phyloP scores from a whole-genome alignment of 2,113 vertebrate species.

The Psammodynastes pulverulentus region DNA sequence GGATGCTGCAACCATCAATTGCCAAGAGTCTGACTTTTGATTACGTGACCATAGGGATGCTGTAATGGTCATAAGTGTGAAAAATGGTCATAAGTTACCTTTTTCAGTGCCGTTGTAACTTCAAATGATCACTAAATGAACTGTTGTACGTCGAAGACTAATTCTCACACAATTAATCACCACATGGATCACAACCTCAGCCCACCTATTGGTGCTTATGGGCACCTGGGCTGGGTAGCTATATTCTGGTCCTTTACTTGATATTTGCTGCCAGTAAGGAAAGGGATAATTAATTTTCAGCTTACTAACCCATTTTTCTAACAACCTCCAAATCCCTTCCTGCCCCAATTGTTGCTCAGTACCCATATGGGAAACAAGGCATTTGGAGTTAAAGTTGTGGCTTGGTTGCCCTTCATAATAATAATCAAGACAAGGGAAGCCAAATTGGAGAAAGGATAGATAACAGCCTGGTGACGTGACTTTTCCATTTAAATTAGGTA shows the following conservation, averaged over 20 bases:
- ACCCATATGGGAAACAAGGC: not conserved
- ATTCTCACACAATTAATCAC: not conserved
- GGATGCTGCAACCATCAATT: too few relatives aligned
- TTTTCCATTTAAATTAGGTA: not conserved
- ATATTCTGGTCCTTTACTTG: not conserved
- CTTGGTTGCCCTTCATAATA: not conserved
- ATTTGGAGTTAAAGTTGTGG: not conserved
- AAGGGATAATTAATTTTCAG: not conserved
- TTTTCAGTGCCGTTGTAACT: too few relatives aligned
- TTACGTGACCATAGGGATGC: too few relatives aligned
- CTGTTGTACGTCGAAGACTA: too few relatives aligned
- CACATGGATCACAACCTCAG: not conserved
- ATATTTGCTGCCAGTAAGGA: not conserved
- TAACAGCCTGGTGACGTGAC: not conserved
- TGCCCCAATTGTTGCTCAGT: not conserved
- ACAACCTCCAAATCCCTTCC: not conserved
- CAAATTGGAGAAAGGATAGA: not conserved
- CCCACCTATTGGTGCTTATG: not conserved
- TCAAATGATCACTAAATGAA: too few relatives aligned
- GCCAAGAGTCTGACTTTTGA: too few relatives aligned
- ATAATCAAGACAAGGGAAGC: not conserved
- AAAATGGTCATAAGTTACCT: too few relatives aligned
- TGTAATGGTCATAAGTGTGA: too few relatives aligned
- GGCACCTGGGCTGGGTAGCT: not conserved
- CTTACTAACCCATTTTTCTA: not conserved